A percentile compares a stretch with the other conserved stretches of the same genome.
These are phyloP conservation scores for Ceuthmochares aereus DNA, from an alignment of 2,113 vertebrate genomes.

Conservation along the genomic window DNA sequence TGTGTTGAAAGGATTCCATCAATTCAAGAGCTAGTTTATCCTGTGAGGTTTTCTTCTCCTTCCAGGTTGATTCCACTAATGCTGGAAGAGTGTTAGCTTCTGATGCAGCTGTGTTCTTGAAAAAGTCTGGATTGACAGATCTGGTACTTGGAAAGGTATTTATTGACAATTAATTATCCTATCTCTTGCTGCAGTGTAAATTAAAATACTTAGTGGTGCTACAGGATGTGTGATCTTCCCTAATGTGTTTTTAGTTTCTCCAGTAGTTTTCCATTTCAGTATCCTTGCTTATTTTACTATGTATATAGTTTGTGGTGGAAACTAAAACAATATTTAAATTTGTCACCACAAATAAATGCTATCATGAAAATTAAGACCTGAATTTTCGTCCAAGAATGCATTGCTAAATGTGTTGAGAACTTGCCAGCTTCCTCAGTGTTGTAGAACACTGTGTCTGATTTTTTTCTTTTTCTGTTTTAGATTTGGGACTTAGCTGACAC, in stretches of 20 bases:
- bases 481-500: conserved; percentile 98
- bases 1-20: neutral
- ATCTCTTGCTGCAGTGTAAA: neutral
- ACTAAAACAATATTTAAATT: neutral
- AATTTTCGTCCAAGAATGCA: neutral
- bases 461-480: conserved; percentile 72
- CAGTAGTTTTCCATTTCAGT: neutral
- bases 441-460: neutral
- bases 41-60: neutral
- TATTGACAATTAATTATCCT: neutral
- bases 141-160: conserved; percentile 94
- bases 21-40: neutral
- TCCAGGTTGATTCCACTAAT: conserved; percentile 89
- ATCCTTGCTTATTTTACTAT: neutral
- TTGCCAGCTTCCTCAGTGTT: neutral
- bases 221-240: neutral
- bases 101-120: conserved; percentile 95
- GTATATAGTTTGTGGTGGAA: neutral
- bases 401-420: neutral
- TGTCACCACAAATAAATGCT: neutral
- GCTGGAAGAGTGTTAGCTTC: conserved; percentile 90
- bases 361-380: neutral
- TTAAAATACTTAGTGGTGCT: neutral
- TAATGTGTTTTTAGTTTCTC: neutral
- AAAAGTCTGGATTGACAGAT: conserved; percentile 93